Conservation (phyloP, 92 coral and sea anemone species). For the Actinostola sp. region DNA sequence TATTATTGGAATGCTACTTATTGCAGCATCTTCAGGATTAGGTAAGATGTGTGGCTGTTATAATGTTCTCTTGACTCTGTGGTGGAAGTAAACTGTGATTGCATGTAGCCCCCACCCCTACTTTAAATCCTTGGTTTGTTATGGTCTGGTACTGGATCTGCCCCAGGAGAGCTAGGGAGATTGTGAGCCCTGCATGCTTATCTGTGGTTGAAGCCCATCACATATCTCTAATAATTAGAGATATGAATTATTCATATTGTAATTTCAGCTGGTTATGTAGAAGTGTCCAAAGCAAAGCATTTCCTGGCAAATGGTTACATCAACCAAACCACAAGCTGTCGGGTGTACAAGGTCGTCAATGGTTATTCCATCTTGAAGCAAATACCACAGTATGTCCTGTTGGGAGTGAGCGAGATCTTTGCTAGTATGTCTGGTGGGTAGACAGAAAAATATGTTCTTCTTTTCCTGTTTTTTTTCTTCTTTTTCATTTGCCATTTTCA, state of each 20-base stretch:
- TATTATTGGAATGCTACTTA: constrained; percentile 77
- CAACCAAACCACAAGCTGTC: constrained; percentile 72
- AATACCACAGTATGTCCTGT: constrained; percentile 82
- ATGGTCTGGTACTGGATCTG: too few relatives aligned
- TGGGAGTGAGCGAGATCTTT: constrained; percentile 92
- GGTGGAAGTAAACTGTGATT: too few relatives aligned
- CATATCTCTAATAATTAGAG: too few relatives aligned
- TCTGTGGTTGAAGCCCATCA: too few relatives aligned
- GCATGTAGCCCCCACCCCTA: too few relatives aligned
- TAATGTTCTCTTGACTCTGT: background rate
- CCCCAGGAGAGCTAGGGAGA: too few relatives aligned
- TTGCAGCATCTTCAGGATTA: constrained; percentile 80
- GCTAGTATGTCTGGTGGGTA: constrained; percentile 86
- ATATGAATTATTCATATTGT: too few relatives aligned
- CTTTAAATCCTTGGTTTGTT: too few relatives aligned
- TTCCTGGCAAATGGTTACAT: constrained; percentile 39
- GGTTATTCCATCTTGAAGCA: constrained; percentile 81
- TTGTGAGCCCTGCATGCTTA: too few relatives aligned
- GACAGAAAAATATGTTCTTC: too few relatives aligned
- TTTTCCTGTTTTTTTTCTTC: too few relatives aligned
- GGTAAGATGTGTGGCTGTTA: constrained; percentile 40
- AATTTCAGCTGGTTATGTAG: constrained; percentile 83
- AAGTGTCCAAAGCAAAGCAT: constrained; percentile 54
- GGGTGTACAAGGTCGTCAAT: constrained; percentile 58
- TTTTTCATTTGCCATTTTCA: too few relatives aligned